Evolutionary conservation across 2,888 invertebrate genomes (phyloP).

Genomic region (Galerucella nymphaeae): DNA sequence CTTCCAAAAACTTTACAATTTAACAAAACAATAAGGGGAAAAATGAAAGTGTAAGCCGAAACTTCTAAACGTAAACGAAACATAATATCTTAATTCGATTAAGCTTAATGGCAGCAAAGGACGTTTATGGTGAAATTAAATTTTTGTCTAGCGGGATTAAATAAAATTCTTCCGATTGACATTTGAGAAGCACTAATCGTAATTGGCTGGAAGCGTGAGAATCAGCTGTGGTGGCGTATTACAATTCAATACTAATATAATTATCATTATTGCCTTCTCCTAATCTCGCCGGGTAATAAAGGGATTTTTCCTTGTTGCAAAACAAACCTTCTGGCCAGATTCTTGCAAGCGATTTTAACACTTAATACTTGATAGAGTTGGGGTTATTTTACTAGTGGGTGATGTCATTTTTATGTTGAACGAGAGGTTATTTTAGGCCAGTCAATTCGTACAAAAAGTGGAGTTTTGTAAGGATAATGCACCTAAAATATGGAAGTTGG

Average conservation of each 20-base stretch:
- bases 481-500: not conserved
- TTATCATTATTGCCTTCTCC: conserved; percentile 66
- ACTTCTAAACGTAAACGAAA: not conserved
- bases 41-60: not conserved
- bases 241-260: conserved; percentile 66
- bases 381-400: not conserved
- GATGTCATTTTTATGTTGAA: conserved; percentile 7
- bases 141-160: conserved; percentile 17
- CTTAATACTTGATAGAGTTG: not conserved
- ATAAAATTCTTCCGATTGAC: conserved; percentile 36
- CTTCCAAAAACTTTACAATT: too few relatives aligned
- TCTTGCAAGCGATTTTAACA: conserved; percentile 18
- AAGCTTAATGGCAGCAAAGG: not conserved
- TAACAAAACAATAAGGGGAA: not conserved
- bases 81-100: conserved; percentile 4
- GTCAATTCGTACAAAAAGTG: not conserved
- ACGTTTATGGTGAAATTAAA: conserved; percentile 19
- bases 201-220: conserved; percentile 58
- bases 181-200: conserved; percentile 46
- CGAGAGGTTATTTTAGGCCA: conserved; percentile 6
- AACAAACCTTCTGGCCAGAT: conserved; percentile 11
- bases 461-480: not conserved
- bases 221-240: conserved; percentile 58
- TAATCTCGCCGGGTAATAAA: conserved; percentile 60
- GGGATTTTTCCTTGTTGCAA: conserved; percentile 21